Evolutionary conservation across 2,113 vertebrate genomes (phyloP).

Genomic region (Pluvianellus socialis): DNA sequence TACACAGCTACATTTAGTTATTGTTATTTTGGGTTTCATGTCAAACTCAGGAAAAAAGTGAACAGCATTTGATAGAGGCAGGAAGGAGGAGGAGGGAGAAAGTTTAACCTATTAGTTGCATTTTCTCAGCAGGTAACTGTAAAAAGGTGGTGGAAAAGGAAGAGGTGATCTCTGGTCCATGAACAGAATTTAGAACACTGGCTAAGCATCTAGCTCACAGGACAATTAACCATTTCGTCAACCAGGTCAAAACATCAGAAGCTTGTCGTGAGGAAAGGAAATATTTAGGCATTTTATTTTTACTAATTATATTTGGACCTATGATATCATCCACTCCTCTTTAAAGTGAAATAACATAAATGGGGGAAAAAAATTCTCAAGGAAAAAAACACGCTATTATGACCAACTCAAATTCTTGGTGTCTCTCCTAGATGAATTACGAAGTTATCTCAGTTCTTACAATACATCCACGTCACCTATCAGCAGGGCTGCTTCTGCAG

Average conservation of each 20-base stretch:
- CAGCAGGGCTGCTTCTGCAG: background rate
- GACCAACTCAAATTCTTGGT: background rate
- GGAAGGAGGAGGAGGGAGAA: background rate
- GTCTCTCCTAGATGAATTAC: background rate
- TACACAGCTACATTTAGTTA: background rate
- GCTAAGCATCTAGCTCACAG: background rate
- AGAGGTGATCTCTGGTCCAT: background rate
- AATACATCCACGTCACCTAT: background rate
- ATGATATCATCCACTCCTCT: background rate
- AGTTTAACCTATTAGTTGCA: background rate
- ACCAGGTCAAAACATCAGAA: background rate
- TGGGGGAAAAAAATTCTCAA: background rate
- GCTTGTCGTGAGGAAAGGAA: background rate
- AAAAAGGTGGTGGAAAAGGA: background rate
- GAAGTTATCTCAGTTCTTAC: background rate
- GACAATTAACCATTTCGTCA: background rate
- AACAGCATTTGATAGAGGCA: background rate
- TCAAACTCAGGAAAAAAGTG: background rate
- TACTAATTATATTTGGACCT: background rate
- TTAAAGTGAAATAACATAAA: background rate
- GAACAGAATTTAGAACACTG: background rate
- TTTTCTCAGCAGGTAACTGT: background rate
- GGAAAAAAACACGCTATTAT: background rate
- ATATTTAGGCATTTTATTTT: background rate
- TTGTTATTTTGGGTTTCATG: background rate